These are phyloP conservation scores for Blastobasis lacticolella DNA, from an alignment of 2,888 invertebrate species.

Conservation along the genomic window DNA sequence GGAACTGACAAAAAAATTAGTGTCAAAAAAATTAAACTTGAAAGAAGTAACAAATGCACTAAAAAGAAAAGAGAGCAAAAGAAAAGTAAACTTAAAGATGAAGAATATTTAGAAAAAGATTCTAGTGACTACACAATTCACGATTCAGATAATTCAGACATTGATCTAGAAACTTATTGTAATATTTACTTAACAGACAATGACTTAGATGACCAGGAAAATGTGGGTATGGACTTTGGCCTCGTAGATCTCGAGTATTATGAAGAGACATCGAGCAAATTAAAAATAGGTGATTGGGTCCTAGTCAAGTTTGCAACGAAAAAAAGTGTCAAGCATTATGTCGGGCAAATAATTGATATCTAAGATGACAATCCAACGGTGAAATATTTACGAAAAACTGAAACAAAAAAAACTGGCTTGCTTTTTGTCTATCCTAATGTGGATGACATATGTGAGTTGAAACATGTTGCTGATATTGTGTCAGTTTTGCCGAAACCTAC, in stretches of 20 bases:
- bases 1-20: not conserved
- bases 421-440: conserved; percentile 11
- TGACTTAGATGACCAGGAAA: not conserved
- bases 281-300: conserved; percentile 2
- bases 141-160: not conserved
- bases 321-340: conserved; percentile 15
- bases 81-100: not conserved
- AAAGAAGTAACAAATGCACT: not conserved
- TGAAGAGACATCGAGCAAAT: conserved; percentile 13
- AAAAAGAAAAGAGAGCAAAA: not conserved
- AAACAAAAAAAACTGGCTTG: conserved; percentile 9
- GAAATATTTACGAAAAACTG: conserved; percentile 12
- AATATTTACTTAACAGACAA: not conserved
- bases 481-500: conserved; percentile 10
- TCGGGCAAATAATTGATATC: conserved; percentile 10
- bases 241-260: conserved; percentile 2
- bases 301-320: conserved; percentile 15
- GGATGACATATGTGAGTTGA: conserved; percentile 13
- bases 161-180: not conserved
- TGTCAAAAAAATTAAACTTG: not conserved
- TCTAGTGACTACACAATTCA: not conserved
- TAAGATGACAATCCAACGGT: conserved; percentile 10
- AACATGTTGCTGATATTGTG: conserved; percentile 10
- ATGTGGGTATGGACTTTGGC: not conserved
- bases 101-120: not conserved